Percentiles rank a stretch among this genome's conserved stretches.
Evolutionary conservation across 2,797 vertebrate species (phyloP).

Genomic region (Micromesistius poutassou): DNA sequence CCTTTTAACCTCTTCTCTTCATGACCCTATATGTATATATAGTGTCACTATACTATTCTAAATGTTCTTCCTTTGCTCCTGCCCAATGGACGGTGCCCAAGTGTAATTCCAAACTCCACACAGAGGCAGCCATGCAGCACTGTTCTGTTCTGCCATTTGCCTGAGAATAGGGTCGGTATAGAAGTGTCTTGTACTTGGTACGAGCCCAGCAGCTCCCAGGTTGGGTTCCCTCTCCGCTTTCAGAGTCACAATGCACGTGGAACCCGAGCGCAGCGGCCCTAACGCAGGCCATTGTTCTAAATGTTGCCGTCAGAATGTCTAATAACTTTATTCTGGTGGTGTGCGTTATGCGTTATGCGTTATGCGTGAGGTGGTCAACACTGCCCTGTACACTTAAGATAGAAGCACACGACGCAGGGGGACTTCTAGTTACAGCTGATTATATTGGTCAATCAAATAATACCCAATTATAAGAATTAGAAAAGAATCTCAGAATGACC

Average conservation of each 20-base stretch:
- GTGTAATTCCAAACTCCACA: conserved; percentile 74
- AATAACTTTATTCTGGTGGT: conserved; percentile 53
- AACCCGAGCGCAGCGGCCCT: conserved; percentile 68
- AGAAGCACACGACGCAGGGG: not conserved
- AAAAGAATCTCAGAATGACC: not conserved
- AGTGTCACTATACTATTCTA: not conserved
- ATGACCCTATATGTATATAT: not conserved
- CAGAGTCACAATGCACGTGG: conserved; percentile 69
- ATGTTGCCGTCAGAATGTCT: conserved; percentile 70
- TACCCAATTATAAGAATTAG: not conserved
- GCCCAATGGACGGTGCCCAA: conserved; percentile 45
- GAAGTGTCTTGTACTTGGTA: conserved; percentile 24
- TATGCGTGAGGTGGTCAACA: not conserved
- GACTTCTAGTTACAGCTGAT: not conserved
- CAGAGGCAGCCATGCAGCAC: conserved; percentile 64
- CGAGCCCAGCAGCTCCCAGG: conserved; percentile 53
- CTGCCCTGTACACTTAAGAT: not conserved
- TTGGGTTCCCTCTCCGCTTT: conserved; percentile 78
- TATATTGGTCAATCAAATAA: not conserved
- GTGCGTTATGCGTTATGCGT: conserved; percentile 22
- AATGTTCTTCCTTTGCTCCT: conserved; percentile 41
- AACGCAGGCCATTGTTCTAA: conserved; percentile 66
- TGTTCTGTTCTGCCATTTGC: conserved; percentile 40
- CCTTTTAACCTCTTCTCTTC: not conserved
- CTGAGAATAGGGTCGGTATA: conserved; percentile 52